Base-by-base conservation (phyloP, 2,888 invertebrate species). In the Chrysomela aeneicollis region DNA sequence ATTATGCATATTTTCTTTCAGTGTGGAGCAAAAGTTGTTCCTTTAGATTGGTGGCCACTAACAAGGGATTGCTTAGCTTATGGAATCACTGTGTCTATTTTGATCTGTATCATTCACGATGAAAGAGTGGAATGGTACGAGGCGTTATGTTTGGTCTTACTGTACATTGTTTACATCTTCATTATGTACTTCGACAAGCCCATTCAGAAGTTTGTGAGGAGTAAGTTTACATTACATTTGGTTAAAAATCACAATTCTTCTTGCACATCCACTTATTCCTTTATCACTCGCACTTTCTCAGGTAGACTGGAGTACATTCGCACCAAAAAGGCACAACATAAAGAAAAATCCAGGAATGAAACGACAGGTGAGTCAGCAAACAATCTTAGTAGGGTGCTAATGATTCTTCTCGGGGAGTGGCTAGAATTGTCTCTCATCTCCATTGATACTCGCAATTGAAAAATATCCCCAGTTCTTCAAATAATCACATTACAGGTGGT, bases 71-170 rank as follows among this genome's bases (percentile, higher is more conserved):
- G 91, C 76, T 77, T 90, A 65, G 90, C 91, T 78, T 93, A 93
- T 77, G 89, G 89, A 0, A 83, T 92, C 37, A 89, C 92, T 1
- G 92, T 94, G 30, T 84, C 91, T 18, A 86, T 90, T 0, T 86
- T 94, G 19, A 90, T 93, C 73, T 82, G 89, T 68, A 89, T 90
- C 35, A 86, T 94, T 54, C 86, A 89, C 59, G 93, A 93, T 76
- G 90, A 90, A 78, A 84, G 85, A 75, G 87, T 94, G 69, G 89
- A 90, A 81, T 93, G 93, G 93, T 92, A 90, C 81, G 93, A 93
- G 83, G 92, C 92, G 2, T 81, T 91, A 37, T 83, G 89, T 51
- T 86, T 94, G 66, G 89, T 93, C 15, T 80, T 89, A 19, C 85
- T 90, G 78, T 93, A 93, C 81, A 86, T 87, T 60, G 82, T 91